Conservation (phyloP, 2,797 vertebrate genomes). For the Myotis planiceps region DNA sequence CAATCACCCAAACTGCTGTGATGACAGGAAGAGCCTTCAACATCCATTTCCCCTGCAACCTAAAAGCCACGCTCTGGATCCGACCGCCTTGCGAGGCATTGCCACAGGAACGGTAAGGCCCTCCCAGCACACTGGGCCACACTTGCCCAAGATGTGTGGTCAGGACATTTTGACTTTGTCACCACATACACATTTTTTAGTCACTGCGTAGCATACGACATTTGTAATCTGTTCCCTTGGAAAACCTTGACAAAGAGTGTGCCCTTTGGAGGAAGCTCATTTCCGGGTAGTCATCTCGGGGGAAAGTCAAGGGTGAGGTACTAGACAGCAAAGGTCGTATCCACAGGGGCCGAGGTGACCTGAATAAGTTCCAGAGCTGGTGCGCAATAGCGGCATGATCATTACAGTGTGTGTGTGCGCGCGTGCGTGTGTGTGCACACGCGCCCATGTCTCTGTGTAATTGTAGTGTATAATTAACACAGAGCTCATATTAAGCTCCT, state of each 20-base stretch:
- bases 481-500: constrained; percentile 57
- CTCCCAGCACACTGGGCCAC: neutral
- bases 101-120: neutral
- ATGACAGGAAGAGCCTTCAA: constrained; percentile 48
- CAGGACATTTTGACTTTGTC: neutral
- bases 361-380: constrained; percentile 48
- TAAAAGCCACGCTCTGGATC: neutral
- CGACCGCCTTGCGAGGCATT: neutral
- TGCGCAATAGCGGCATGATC: neutral
- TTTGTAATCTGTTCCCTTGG: neutral
- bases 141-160: neutral
- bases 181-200: neutral
- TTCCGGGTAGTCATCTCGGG: constrained; percentile 33
- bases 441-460: neutral
- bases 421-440: neutral
- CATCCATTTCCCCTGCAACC: neutral
- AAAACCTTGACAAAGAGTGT: constrained; percentile 31
- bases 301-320: constrained; percentile 13
- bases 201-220: neutral
- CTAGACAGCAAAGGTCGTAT: constrained; percentile 13
- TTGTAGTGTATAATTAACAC: constrained; percentile 54
- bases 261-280: constrained; percentile 3
- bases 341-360: constrained; percentile 1
- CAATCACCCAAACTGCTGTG: constrained; percentile 54
- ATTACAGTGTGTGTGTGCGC: neutral